Conservation (phyloP, 2,113 vertebrate genomes). For the Hippopotamus amphibius region DNA sequence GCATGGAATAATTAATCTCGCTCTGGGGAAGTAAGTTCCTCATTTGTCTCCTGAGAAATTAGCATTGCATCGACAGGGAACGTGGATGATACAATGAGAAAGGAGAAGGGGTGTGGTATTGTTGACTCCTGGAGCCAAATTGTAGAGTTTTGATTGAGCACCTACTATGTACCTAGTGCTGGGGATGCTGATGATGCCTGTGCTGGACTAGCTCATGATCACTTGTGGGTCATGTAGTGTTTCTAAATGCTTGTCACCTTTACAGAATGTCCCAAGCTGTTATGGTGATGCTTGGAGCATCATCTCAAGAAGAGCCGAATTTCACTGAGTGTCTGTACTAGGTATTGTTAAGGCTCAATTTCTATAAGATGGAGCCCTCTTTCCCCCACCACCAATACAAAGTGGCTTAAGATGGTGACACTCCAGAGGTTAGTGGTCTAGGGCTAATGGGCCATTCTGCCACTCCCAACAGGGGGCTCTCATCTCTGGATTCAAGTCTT, state of each 20-base stretch:
- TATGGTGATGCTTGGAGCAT: background rate
- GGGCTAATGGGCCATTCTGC: background rate
- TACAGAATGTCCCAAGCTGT: background rate
- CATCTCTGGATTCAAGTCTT: background rate
- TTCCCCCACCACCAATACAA: background rate
- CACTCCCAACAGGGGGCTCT: no score
- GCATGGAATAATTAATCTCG: slow-evolving; percentile 81
- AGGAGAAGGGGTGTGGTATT: background rate
- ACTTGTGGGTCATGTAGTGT: background rate
- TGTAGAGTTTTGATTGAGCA: background rate
- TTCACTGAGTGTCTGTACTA: background rate
- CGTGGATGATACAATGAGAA: slow-evolving; percentile 33
- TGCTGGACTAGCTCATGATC: background rate
- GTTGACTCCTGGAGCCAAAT: background rate
- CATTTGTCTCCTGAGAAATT: slow-evolving; percentile 75
- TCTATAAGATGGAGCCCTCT: background rate
- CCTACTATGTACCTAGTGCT: background rate
- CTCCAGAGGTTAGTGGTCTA: background rate
- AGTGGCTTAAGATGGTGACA: background rate
- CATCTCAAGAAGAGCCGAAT: background rate
- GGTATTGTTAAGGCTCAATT: background rate
- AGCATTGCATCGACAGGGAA: slow-evolving; percentile 36
- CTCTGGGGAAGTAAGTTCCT: slow-evolving; percentile 63
- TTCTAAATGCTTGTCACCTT: background rate
- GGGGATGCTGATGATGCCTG: background rate